Evolutionary conservation across 2,888 invertebrate species (phyloP), one percentile per base, ranked within the genome.

Genomic region (Drosophila seclusa): DNA sequence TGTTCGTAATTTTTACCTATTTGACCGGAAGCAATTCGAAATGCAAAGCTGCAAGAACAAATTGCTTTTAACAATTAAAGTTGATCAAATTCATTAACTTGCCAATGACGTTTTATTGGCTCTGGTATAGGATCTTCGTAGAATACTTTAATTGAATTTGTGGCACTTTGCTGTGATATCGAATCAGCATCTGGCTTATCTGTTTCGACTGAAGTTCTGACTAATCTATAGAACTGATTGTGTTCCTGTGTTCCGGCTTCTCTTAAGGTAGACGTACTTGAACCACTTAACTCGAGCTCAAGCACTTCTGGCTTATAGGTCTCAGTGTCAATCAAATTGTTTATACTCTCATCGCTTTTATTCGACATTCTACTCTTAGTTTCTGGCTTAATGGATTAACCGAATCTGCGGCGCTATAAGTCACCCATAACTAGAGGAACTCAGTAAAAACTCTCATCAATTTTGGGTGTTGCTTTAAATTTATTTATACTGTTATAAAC

Each of bases 11-110:
- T 63, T 1, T 27, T n/a, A 0, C n/a, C 0, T 4, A 60, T 32
- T 38, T 74, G 42, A 18, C 79, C 79, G 10, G 79, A 82, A 8
- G 40, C 24, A 4, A 80, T 68, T 32, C 82, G 79, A 36, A 34
- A 54, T 21, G 7, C 1, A 1, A 18, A 13, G 32, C 79, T 78
- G n/a, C 5, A 18, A 42, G 32, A 24, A 29, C 0, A 8, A 18
- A 7, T 42, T 6, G 16, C 5, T 31, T 18, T 29, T 18, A 52
- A 7, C 16, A 38, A 32, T 42, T 31, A 2, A 36, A 27, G 2
- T 8, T 11, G 2, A 21, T 6, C 0, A 50, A 11, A 16, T 31
- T 8, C 1, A 54, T 11, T 36, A 27, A 59, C 71, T 58, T 70
- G 42, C 73, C 31, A 13, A 11, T 53, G 21, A 1, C 21, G 2